These are phyloP conservation scores for Ochropleura plecta DNA, from an alignment of 2,888 invertebrate genomes.

Conservation along the genomic window DNA sequence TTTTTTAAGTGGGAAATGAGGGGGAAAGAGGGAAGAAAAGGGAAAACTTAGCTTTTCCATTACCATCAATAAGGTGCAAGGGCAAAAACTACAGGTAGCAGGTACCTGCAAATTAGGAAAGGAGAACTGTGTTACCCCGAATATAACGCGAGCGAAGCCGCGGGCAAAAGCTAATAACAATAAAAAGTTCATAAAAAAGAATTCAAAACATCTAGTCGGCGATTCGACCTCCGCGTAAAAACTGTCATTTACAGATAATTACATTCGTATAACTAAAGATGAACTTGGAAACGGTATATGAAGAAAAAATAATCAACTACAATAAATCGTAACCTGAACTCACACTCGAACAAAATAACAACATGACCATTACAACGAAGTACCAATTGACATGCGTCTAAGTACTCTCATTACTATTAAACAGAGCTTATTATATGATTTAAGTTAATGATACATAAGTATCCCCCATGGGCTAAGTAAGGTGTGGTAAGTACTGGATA, in stretches of 20 bases:
- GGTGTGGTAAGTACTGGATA: constrained; percentile 44
- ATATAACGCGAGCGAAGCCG: too few relatives aligned
- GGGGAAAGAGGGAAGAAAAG: too few relatives aligned
- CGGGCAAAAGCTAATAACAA: too few relatives aligned
- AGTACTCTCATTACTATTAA: constrained; percentile 57
- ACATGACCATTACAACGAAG: constrained; percentile 38
- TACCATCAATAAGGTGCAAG: too few relatives aligned
- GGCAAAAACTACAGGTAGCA: too few relatives aligned
- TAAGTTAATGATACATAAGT: constrained; percentile 49
- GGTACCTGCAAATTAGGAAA: too few relatives aligned
- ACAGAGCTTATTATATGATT: constrained; percentile 49
- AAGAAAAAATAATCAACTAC: neutral
- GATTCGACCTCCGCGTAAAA: neutral
- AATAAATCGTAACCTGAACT: constrained; percentile 9
- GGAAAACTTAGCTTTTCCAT: too few relatives aligned
- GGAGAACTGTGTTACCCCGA: too few relatives aligned
- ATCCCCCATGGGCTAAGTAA: constrained; percentile 43
- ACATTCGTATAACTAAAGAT: neutral
- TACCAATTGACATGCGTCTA: constrained; percentile 53
- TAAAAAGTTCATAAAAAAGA: neutral
- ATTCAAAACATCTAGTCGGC: neutral
- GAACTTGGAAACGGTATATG: neutral
- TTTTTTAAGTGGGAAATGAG: too few relatives aligned
- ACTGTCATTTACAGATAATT: neutral
- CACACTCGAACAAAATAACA: constrained; percentile 12